Conservation (phyloP, 2,888 invertebrate genomes). For the Trileptium ribeirensis region DNA sequence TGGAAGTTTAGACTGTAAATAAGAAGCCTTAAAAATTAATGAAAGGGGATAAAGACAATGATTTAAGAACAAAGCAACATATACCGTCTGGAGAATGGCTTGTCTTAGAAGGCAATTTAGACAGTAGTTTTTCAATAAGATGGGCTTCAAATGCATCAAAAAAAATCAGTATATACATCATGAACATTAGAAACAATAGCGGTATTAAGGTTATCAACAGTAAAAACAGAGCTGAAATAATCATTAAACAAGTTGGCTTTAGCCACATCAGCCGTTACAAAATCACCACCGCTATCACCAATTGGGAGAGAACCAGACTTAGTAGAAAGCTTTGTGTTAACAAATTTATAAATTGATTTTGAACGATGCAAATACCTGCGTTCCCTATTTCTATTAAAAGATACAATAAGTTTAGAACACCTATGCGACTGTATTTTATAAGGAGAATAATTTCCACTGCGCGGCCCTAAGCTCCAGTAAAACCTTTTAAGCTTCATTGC, state of each 20-base stretch:
- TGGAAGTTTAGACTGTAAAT: neutral
- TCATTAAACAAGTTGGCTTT: neutral
- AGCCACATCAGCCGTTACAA: neutral
- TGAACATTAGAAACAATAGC: neutral
- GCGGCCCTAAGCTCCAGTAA: neutral
- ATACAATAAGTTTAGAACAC: neutral
- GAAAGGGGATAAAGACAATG: neutral
- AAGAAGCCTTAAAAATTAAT: neutral
- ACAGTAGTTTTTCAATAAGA: neutral
- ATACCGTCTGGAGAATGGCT: neutral
- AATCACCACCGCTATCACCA: neutral
- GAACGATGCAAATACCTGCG: neutral
- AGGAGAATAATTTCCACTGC: neutral
- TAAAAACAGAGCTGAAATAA: too few species aligned
- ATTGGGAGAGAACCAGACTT: neutral
- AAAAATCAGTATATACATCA: neutral
- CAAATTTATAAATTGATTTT: neutral
- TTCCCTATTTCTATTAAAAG: too few species aligned
- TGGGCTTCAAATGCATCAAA: neutral
- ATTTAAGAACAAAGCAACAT: neutral
- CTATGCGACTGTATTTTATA: neutral
- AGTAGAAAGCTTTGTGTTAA: neutral
- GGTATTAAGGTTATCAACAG: too few species aligned
- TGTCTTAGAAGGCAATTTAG: neutral
- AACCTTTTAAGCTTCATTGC: neutral